Evolutionary conservation across 2,797 vertebrate genomes (phyloP), one percentile per base, ranked within the genome.

Genomic region (Margarornis squamiger): DNA sequence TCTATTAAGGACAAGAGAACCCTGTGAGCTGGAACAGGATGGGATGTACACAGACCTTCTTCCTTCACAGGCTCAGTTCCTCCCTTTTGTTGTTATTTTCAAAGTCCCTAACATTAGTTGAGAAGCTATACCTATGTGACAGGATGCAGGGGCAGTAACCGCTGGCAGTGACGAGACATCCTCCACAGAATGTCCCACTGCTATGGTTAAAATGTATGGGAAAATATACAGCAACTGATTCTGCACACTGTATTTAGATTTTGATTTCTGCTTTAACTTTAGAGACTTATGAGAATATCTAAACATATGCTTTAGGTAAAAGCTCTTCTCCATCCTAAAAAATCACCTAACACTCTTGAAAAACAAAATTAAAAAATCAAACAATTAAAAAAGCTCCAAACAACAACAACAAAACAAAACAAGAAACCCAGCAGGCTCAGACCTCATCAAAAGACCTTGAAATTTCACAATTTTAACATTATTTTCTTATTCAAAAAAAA

Each of bases 401-500:
- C 59, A 41, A 29, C 4, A 27, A 20, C n/a, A 39, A 29, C 27
- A 41, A 27, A 49, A 27, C 6, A 21, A 1, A 5, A 34, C 43
- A 46, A 46, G 45, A 30, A 34, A 36, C 9, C 5, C 34, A 14
- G 14, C 21, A 72, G 63, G 27, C n/a, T 74, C 36, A 90, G 75
- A 38, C 9, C 8, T 78, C 62, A 63, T 55, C 16, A 73, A 83
- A 90, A 90, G 62, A 81, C 48, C 32, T 77, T 48, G 61, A 85
- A 66, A 54, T 58, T 70, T 78, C 39, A 54, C 34, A 92, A n/a
- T 54, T 39, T 90, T 74, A 92, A 78, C 41, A 62, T 90, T 55
- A 36, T 87, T 85, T 86, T 78, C 45, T 70, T 88, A 58, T 92
- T 93, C 67, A 90, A 75, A 88, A 26, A 71, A 78, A 90, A 38